Percentiles rank a stretch among this genome's conserved stretches.
Evolutionary conservation across 64 coral and sea anemone species (phyloP).

Genomic region (Trachythela sp.): DNA sequence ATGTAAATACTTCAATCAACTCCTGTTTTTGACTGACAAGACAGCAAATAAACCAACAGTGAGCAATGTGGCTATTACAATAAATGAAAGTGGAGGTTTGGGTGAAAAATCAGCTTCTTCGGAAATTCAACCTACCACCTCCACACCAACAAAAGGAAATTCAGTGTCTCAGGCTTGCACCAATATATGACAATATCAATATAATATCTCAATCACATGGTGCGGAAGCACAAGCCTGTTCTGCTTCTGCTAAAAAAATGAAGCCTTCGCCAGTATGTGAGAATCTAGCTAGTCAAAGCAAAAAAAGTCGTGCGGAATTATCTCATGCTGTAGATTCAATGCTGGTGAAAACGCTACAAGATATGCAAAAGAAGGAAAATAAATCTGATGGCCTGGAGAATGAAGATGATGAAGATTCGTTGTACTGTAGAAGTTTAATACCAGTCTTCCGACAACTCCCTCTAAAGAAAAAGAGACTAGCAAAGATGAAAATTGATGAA

Average conservation of each 20-base stretch:
- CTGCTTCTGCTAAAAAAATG: neutral
- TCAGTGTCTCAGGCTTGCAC: neutral
- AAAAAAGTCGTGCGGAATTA: too few species aligned
- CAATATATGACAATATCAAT: neutral
- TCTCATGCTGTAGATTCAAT: too few species aligned
- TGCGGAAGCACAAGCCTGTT: neutral
- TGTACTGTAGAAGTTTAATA: neutral
- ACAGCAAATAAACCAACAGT: too few species aligned
- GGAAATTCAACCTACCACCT: neutral
- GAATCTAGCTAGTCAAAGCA: too few species aligned
- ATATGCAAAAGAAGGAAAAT: too few species aligned
- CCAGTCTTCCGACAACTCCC: neutral
- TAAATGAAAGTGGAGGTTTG: too few species aligned
- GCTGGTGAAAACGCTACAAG: too few species aligned
- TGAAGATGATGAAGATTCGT: neutral
- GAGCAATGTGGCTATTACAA: too few species aligned
- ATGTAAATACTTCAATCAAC: too few species aligned
- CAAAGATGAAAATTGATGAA: neutral
- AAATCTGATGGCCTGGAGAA: neutral
- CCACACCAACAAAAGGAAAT: neutral
- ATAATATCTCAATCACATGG: neutral
- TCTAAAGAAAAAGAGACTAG: neutral
- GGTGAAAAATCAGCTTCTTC: neutral
- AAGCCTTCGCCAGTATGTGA: neutral
- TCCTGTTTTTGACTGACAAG: too few species aligned